phyloP scores from a whole-genome alignment of 2,113 vertebrate genomes.

The Poicephalus gulielmi region DNA sequence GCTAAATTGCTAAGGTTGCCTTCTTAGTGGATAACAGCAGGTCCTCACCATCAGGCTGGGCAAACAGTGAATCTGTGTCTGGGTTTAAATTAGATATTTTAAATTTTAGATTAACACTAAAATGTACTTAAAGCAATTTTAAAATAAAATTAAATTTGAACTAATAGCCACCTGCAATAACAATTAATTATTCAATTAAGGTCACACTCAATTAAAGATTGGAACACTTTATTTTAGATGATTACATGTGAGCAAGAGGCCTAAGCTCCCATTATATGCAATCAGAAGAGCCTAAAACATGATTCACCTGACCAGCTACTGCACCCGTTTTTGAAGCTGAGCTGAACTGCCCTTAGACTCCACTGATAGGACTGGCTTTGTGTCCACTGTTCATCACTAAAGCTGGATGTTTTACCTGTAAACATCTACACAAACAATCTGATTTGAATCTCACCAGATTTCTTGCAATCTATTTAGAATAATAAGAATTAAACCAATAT shows the following conservation, averaged over 20 bases:
- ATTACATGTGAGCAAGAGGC: background rate
- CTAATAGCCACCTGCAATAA: background rate
- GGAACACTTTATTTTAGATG: background rate
- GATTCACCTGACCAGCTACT: background rate
- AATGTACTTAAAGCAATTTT: background rate
- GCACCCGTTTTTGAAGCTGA: background rate
- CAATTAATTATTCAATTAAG: background rate
- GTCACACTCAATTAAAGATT: background rate
- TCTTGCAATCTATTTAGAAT: background rate
- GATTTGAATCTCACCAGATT: background rate
- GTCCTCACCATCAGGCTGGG: background rate
- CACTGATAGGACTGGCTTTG: fast-evolving
- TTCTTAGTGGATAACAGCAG: background rate
- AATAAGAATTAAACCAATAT: background rate
- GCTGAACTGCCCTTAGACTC: background rate
- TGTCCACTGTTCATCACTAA: background rate
- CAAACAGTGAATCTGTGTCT: background rate
- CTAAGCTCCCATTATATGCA: background rate
- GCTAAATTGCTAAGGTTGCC: background rate
- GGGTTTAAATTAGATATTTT: background rate
- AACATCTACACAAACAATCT: background rate
- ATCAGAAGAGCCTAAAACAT: background rate
- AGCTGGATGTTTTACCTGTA: background rate
- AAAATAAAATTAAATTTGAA: background rate
- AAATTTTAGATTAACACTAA: background rate